A percentile compares a stretch with the other conserved stretches of the same genome.
These are phyloP conservation scores for Drosophila funebris DNA, from an alignment of 1,140 invertebrate species.

Conservation along the genomic window DNA sequence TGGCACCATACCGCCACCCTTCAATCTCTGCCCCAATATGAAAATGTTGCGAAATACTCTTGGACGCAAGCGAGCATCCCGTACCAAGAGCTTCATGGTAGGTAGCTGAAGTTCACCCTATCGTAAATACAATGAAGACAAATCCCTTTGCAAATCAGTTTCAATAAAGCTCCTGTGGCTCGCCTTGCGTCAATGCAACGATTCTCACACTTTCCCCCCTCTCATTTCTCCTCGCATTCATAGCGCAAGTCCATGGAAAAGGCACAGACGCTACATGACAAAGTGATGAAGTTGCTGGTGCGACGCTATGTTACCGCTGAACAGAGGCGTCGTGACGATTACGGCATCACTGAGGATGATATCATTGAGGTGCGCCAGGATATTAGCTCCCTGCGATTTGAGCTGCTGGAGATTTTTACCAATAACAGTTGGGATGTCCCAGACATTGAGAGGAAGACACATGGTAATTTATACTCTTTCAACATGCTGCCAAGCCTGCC, in stretches of 20 bases:
- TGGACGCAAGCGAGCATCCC: constrained; percentile 75
- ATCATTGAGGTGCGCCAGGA: constrained; percentile 98
- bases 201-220: constrained; percentile 18
- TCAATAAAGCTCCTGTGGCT: constrained; percentile 71
- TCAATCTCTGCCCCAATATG: constrained; percentile 93
- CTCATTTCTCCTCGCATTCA: constrained; percentile 7
- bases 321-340: constrained; percentile 92
- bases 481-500: constrained; percentile 29
- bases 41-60: constrained; percentile 85
- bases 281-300: constrained; percentile 91
- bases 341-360: constrained; percentile 96
- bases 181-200: constrained; percentile 55
- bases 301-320: constrained; percentile 93
- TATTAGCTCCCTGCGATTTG: constrained; percentile 93
- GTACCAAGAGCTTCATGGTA: constrained; percentile 87
- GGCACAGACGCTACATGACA: constrained; percentile 88
- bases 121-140: constrained; percentile 43
- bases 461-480: constrained; percentile 84
- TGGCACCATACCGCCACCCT: constrained; percentile 93
- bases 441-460: constrained; percentile 86
- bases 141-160: constrained; percentile 68
- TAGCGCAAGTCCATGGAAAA: constrained; percentile 90
- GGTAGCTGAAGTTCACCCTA: constrained; percentile 50
- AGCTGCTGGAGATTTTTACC: constrained; percentile 94
- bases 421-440: constrained; percentile 93